Evolutionary conservation across 2,888 invertebrate genomes (phyloP), one percentile per base, ranked within the genome.

Genomic region (Conchocele bisecta): DNA sequence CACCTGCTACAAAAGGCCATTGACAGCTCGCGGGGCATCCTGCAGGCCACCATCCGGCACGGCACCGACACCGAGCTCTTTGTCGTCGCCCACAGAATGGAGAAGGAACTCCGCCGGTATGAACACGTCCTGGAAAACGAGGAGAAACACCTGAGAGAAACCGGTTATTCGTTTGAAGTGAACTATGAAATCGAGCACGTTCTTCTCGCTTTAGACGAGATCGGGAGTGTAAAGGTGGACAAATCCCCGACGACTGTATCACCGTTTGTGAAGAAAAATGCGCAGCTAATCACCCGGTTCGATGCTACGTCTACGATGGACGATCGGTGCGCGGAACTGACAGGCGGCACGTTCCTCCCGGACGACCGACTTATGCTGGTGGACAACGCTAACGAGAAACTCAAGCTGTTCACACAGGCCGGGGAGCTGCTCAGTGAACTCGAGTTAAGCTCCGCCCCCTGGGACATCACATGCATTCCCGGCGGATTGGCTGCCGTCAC

Each of bases 151-250:
- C 39, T 74, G 13, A 29, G 48, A 29, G 77, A 77, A 20, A 67
- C 71, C 9, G 71, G 74, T 42, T 77, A 77, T 41, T 66, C 63
- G 2, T 68, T 77, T 50, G 68, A 67, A 28, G 54, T 68, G 0
- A 77, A 77, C 41, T 77, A 77, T 48, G 77, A 77, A 58, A 74
- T 77, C n/a, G 77, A 77, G 41, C 77, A 77, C 24, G 53, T 77
- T 31, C 60, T 77, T 3, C 17, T 74, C n/a, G 64, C 71, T 22
- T 41, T 77, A 2, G 77, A 77, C 42, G 77, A 77, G 51, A 73
- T 77, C 15, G 77, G 77, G 2, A 57, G 65, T 3, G n/a, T 77
- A n/a, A 67, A 71, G 28, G 56, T 74, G 15, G 42, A 41, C 17
- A 67, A 68, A 29, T 39, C 48, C 9, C 73, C 67, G 24, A 74